A percentile compares a stretch with the other conserved stretches of the same genome.
phyloP scores from a whole-genome alignment of 2,113 vertebrate genomes.

The Corynorhinus townsendii region DNA sequence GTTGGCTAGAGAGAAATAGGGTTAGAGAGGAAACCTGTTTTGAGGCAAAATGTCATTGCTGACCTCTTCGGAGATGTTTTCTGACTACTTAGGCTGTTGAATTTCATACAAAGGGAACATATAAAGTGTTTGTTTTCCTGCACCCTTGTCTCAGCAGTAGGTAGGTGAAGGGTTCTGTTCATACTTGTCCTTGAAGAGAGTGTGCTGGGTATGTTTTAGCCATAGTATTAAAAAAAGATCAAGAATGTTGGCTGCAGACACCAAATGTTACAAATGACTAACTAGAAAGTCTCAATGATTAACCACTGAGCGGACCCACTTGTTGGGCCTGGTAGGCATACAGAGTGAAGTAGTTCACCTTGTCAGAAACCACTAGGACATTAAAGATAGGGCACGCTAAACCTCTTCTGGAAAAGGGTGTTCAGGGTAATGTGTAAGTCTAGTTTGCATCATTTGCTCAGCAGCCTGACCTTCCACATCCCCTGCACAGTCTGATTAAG shows the following conservation, averaged over 20 bases:
- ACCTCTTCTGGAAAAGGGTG: not conserved
- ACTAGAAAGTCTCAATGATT: not conserved
- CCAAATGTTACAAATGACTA: not conserved
- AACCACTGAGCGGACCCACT: not conserved
- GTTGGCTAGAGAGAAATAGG: not conserved
- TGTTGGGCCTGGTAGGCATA: not conserved
- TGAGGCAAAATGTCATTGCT: not conserved
- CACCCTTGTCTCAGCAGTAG: not conserved
- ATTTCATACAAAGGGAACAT: not conserved
- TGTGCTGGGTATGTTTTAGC: not conserved
- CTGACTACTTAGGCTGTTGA: not conserved
- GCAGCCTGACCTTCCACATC: not conserved
- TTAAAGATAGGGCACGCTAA: not conserved
- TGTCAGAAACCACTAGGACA: not conserved
- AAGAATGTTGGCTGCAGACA: not conserved
- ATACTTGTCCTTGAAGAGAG: not conserved
- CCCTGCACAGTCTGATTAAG: conserved; percentile 13
- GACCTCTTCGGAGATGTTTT: not conserved
- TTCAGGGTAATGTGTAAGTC: not conserved
- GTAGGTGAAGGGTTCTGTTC: not conserved
- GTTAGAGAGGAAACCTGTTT: not conserved
- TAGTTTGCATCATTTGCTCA: not conserved
- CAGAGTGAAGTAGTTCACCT: not conserved
- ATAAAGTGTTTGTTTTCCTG: not conserved
- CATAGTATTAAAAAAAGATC: not conserved